These are phyloP conservation scores for Orientallactaga sibirica DNA, from an alignment of 2,797 vertebrate genomes.

Conservation along the genomic window DNA sequence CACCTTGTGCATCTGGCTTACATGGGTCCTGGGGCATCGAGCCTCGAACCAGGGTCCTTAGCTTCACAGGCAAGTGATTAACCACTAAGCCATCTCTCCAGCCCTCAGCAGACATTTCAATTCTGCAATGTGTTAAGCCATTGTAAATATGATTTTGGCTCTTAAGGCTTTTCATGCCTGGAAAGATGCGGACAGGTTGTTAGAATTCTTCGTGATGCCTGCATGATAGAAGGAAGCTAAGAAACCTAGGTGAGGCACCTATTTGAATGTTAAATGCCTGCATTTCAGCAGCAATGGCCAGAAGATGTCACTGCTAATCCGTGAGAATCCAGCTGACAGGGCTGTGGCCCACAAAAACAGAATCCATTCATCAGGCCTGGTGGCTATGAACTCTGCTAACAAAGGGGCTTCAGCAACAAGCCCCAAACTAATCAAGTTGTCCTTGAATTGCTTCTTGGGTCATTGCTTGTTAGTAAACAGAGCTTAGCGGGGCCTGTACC, in stretches of 20 bases:
- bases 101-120: neutral
- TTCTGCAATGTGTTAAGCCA: neutral
- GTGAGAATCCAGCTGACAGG: neutral
- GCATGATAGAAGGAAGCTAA: neutral
- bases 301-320: slow-evolving; percentile 74
- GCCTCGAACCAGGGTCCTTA: too few species aligned
- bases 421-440: neutral
- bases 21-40: too few species aligned
- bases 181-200: neutral
- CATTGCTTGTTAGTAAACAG: neutral
- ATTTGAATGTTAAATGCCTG: neutral
- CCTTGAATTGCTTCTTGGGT: neutral
- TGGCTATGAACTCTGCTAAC: neutral
- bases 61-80: too few species aligned
- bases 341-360: neutral
- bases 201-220: neutral
- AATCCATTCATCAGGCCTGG: neutral
- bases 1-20: too few species aligned
- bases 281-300: slow-evolving; percentile 52
- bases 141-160: neutral
- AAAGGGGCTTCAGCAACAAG: neutral
- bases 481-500: neutral
- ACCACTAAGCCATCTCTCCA: too few species aligned
- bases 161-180: neutral
- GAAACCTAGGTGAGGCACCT: neutral